These are phyloP conservation scores for Chrysopilus asiliformis DNA, from an alignment of 2,888 invertebrate genomes.

Conservation along the genomic window DNA sequence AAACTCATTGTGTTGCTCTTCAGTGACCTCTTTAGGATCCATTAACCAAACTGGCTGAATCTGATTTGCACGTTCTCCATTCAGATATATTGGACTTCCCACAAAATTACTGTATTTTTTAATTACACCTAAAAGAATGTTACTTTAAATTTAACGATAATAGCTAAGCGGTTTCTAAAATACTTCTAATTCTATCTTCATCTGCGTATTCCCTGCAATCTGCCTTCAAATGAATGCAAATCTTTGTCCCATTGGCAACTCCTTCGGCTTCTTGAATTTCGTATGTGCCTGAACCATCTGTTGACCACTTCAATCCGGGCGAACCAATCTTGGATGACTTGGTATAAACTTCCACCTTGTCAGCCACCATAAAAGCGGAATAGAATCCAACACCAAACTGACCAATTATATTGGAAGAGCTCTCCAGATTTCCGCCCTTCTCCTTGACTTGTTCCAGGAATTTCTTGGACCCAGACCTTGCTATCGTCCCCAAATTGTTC, in stretches of 20 bases:
- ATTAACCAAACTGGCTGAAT: slow-evolving; percentile 88
- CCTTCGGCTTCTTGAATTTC: slow-evolving; percentile 77
- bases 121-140: slow-evolving; percentile 53
- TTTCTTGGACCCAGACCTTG: slow-evolving; percentile 88
- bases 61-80: slow-evolving; percentile 78
- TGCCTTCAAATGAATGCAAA: slow-evolving; percentile 75
- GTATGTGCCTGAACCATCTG: slow-evolving; percentile 83
- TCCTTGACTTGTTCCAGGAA: slow-evolving; percentile 75
- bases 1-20: slow-evolving; percentile 83
- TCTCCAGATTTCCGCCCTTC: slow-evolving; percentile 45
- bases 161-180: slow-evolving; percentile 12
- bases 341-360: slow-evolving; percentile 85
- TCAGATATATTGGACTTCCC: slow-evolving; percentile 81
- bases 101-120: slow-evolving; percentile 97
- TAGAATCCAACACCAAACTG: slow-evolving; percentile 99
- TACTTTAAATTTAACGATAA: slow-evolving; percentile 7
- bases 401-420: slow-evolving; percentile 71
- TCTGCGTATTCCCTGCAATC: slow-evolving; percentile 84
- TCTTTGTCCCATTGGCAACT: slow-evolving; percentile 82
- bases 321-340: slow-evolving; percentile 50
- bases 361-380: slow-evolving; percentile 94
- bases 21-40: slow-evolving; percentile 76
- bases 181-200: slow-evolving; percentile 65
- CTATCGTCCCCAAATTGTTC: slow-evolving; percentile 88
- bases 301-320: slow-evolving; percentile 73